phyloP scores from a whole-genome alignment of 1,140 invertebrate species.

The Mactra quadrangularis region DNA sequence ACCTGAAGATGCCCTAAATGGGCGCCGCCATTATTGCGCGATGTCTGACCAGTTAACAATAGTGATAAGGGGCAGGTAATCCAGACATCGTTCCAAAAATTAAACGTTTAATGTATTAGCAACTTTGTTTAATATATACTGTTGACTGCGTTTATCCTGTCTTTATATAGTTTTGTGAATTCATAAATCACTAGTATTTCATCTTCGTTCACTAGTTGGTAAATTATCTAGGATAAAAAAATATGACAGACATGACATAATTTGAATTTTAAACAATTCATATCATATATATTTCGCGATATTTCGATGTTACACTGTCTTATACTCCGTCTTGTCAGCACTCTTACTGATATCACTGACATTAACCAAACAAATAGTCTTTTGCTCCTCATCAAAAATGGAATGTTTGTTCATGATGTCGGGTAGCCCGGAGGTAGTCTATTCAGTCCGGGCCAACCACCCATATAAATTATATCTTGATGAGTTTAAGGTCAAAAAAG shows the following conservation, averaged over 20 bases:
- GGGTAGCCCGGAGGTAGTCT: not conserved
- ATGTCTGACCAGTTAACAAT: too few relatives aligned
- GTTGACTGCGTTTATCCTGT: too few relatives aligned
- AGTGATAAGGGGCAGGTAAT: too few relatives aligned
- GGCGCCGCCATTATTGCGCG: too few relatives aligned
- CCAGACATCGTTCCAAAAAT: too few relatives aligned
- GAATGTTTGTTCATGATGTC: conserved; percentile 6
- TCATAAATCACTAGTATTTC: too few relatives aligned
- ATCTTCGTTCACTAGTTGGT: too few relatives aligned
- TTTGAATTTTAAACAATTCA: not conserved
- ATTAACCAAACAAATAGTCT: not conserved
- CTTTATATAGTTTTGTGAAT: too few relatives aligned
- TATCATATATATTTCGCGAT: not conserved
- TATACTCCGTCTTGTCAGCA: not conserved
- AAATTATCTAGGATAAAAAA: too few relatives aligned
- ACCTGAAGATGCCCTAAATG: too few relatives aligned
- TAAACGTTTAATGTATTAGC: too few relatives aligned
- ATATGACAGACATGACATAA: not conserved
- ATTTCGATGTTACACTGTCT: not conserved
- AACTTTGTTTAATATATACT: too few relatives aligned
- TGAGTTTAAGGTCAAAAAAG: not conserved
- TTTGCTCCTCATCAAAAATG: not conserved
- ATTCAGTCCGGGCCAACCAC: not conserved
- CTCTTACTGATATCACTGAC: conserved; percentile 5
- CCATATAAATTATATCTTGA: not conserved